Base-by-base conservation (phyloP, 2,888 invertebrate species). In the Coelinius sp. region DNA sequence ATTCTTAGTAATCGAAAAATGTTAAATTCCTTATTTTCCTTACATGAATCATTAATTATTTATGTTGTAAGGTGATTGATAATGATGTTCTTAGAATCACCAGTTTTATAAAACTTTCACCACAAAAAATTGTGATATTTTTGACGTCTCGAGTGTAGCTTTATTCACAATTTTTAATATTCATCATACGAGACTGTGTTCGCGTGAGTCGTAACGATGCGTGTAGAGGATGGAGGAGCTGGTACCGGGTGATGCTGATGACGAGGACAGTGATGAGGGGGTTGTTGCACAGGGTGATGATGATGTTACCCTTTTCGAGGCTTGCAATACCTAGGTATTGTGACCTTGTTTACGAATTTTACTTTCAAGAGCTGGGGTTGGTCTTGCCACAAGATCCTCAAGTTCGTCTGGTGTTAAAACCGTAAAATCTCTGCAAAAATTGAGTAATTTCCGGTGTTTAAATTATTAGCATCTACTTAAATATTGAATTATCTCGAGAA, bases 321-420 rank as follows among this genome's bases (percentile, higher is more conserved):
- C 80, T 73, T 79, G 81, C 80, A 77, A 72, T 75, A 82, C 85
- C 86, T 86, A 86, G 85, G 86, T 86, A 70, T 84, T 85, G 77
- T 85, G 83, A 31, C 83, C 82, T 69, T 84, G 83, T 73, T 84
- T 83, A 63, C 83, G 87, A 79, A 84, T 84, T 88, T 90, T 91
- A 78, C 88, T 89, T 81, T 90, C 90, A 80, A 89, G 88, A 63
- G 88, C 84, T 56, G 80, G 81, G 59, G 84, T 83, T 67, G 76
- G 89, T 85, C 71, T 90, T 73, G 90, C 91, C 74, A 92, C 90
- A 69, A 92, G 88, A 49, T 89, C 89, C 81, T 92, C 92, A 70
- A 90, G 86, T 80, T 92, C 92, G 31, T 90, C 90, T 1, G 90
- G 89, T 67, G 91, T 91, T 35, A 90, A 89, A 3, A 91, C 87